Percentiles rank a stretch among this genome's conserved stretches.
Evolutionary conservation across 1,140 invertebrate species (phyloP).

Genomic region (Hyles vespertilio): DNA sequence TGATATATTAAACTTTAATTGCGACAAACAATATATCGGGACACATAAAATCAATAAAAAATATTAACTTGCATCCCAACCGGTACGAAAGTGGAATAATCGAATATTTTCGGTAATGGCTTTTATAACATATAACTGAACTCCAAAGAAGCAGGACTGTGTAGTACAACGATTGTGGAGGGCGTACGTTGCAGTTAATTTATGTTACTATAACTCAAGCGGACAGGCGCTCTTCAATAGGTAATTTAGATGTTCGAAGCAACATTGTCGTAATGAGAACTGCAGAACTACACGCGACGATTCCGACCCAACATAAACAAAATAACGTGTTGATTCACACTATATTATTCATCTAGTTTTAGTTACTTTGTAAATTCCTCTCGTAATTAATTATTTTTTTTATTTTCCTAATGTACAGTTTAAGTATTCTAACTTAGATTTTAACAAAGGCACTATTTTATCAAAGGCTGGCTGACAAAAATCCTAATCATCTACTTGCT

Average conservation of each 20-base stretch:
- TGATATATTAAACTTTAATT: too few species aligned
- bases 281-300: too few species aligned
- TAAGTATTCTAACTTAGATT: too few species aligned
- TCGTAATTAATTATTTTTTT: too few species aligned
- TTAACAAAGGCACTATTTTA: too few species aligned
- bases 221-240: constrained; percentile 54
- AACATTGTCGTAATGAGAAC: constrained; percentile 69
- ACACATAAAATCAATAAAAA: constrained; percentile 3
- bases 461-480: too few species aligned
- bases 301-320: too few species aligned
- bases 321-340: too few species aligned
- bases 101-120: constrained; percentile 25
- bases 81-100: constrained; percentile 26
- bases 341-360: too few species aligned
- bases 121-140: constrained; percentile 26
- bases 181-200: constrained; percentile 58
- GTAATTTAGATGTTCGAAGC: constrained; percentile 68
- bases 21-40: neutral
- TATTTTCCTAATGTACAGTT: too few species aligned
- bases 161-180: constrained; percentile 31
- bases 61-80: constrained; percentile 17
- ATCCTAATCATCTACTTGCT: too few species aligned
- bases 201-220: constrained; percentile 66
- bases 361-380: too few species aligned
- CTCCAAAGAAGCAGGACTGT: constrained; percentile 21